Evolutionary conservation across 2,888 invertebrate genomes (phyloP).

Genomic region (Idaea biselata): DNA sequence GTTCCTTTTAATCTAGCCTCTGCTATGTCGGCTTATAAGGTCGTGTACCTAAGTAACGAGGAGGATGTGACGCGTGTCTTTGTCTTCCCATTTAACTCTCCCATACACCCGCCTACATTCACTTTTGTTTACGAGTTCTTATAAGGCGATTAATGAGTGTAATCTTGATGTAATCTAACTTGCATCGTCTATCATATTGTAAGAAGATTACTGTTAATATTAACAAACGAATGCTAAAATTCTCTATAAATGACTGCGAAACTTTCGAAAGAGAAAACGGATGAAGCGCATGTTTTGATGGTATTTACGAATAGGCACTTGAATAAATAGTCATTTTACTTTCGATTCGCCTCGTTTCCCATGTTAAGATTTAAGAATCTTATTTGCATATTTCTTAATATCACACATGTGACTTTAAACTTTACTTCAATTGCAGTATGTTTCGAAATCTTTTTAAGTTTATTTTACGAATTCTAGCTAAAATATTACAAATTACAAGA

Average conservation of each 20-base stretch:
- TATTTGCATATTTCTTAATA: not conserved
- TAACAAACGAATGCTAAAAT: not conserved
- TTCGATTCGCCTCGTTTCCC: not conserved
- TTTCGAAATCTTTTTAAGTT: too few species aligned
- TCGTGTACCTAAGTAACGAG: constrained; percentile 28
- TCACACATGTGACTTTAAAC: constrained; percentile 4
- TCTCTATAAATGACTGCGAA: constrained; percentile 44
- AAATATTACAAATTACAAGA: constrained; percentile 3
- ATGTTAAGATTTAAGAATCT: not conserved
- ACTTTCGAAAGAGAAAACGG: constrained; percentile 62
- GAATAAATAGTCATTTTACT: constrained; percentile 12
- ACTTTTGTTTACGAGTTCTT: constrained; percentile 64
- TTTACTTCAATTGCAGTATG: constrained; percentile 6
- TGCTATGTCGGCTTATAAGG: constrained; percentile 42
- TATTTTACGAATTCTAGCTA: too few species aligned
- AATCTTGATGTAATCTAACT: constrained; percentile 28
- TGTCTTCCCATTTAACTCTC: constrained; percentile 58
- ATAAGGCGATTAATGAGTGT: constrained; percentile 23
- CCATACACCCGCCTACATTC: constrained; percentile 65
- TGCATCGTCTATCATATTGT: not conserved
- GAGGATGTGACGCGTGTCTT: constrained; percentile 49
- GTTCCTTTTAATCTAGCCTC: constrained; percentile 26
- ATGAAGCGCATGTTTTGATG: constrained; percentile 21
- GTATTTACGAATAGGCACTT: not conserved
- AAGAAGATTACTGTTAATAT: constrained; percentile 8